Conservation (phyloP, 2,888 invertebrate species). For the Coenonympha glycerion region DNA sequence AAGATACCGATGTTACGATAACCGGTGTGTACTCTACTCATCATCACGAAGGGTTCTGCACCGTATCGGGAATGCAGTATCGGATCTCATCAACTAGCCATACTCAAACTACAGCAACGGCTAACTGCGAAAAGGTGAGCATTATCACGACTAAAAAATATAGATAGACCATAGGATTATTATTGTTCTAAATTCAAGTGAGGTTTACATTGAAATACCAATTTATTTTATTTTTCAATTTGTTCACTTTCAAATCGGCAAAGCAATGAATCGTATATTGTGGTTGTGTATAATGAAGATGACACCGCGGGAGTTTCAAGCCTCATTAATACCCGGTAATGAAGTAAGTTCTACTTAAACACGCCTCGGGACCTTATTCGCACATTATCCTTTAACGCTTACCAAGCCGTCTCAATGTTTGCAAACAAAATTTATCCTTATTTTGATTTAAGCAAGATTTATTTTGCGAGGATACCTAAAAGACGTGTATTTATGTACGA, state of each 20-base stretch:
- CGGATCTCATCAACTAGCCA: conserved; percentile 91
- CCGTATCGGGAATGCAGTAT: conserved; percentile 90
- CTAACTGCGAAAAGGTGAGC: conserved; percentile 81
- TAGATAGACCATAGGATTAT: too few species aligned
- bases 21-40: conserved; percentile 90
- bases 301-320: conserved; percentile 47
- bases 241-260: conserved; percentile 6
- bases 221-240: not conserved
- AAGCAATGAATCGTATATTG: conserved; percentile 47
- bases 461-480: not conserved
- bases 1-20: conserved; percentile 91
- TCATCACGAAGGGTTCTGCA: conserved; percentile 89
- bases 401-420: conserved; percentile 32
- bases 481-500: conserved; percentile 3
- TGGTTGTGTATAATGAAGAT: conserved; percentile 46
- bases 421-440: conserved; percentile 50
- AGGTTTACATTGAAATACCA: not conserved
- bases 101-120: conserved; percentile 89
- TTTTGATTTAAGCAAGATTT: conserved; percentile 30
- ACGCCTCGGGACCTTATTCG: conserved; percentile 58
- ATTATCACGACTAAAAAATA: too few species aligned
- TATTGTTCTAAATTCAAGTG: not conserved
- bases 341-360: conserved; percentile 71
- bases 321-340: conserved; percentile 67
- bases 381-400: conserved; percentile 53